These are phyloP conservation scores for Corythoichthys haematopterus DNA, from an alignment of 2,113 vertebrate species.

Conservation along the genomic window DNA sequence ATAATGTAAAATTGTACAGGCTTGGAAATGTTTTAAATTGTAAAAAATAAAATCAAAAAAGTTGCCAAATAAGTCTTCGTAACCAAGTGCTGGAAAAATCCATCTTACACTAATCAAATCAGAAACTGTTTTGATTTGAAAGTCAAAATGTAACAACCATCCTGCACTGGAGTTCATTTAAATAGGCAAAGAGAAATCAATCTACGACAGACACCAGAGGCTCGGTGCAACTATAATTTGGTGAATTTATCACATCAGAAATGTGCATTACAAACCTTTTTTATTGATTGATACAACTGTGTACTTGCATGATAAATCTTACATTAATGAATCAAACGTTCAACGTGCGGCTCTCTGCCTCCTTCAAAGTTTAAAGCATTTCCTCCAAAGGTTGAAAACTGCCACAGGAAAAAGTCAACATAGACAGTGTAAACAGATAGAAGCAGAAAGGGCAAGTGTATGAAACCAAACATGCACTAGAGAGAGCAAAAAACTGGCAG, in stretches of 20 bases:
- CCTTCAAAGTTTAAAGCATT: background rate
- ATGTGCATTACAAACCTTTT: slow-evolving; percentile 1
- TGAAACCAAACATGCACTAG: slow-evolving; percentile 19
- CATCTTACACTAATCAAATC: background rate
- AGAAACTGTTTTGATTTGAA: background rate
- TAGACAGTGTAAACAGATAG: background rate
- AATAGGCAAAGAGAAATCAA: slow-evolving; percentile 20
- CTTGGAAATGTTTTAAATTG: no score
- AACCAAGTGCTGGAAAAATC: no score
- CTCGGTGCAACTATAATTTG: background rate
- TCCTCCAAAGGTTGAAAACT: background rate
- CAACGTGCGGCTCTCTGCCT: background rate
- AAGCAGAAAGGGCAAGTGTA: slow-evolving; percentile 12
- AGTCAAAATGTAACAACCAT: slow-evolving; percentile 42
- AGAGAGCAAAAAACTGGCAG: slow-evolving; percentile 1
- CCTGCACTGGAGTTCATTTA: slow-evolving; percentile 14
- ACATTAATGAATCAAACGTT: background rate
- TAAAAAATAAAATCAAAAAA: no score
- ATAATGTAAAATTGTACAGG: no score
- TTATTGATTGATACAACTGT: background rate
- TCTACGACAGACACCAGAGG: background rate
- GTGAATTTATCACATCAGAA: background rate
- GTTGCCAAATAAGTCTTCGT: no score
- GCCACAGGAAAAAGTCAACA: slow-evolving; percentile 4
- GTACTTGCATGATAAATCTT: background rate